Evolutionary conservation across 1,140 invertebrate genomes (phyloP).

Genomic region (Cherax destructor): DNA sequence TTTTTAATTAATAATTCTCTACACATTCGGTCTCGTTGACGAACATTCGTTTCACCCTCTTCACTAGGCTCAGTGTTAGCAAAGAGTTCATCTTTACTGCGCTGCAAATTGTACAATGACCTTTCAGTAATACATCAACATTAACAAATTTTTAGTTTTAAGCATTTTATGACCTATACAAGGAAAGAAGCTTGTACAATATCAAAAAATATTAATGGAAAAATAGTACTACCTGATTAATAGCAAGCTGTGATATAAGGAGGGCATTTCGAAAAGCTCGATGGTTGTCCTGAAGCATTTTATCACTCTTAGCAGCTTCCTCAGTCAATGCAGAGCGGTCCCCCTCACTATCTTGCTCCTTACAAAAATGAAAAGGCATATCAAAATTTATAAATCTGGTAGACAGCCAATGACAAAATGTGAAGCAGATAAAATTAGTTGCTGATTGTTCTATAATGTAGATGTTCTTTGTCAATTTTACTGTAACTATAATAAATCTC

Average conservation of each 20-base stretch:
- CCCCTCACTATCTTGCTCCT: conserved; percentile 59
- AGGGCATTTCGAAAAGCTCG: conserved; percentile 61
- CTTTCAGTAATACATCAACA: background rate
- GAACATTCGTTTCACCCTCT: background rate
- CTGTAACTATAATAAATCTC: no score
- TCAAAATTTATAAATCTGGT: no score
- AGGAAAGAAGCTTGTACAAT: no score
- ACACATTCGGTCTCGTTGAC: conserved; percentile 52
- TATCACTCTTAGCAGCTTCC: conserved; percentile 58
- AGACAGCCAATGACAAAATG: no score
- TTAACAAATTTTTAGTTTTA: no score
- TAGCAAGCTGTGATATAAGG: conserved; percentile 60
- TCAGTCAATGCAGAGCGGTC: conserved; percentile 13
- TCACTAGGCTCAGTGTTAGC: background rate
- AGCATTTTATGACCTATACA: no score
- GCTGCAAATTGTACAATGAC: conserved; percentile 32
- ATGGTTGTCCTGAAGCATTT: conserved; percentile 65
- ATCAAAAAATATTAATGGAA: no score
- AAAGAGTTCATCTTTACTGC: conserved; percentile 68
- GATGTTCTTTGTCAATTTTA: no score
- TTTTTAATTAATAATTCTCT: conserved; percentile 61
- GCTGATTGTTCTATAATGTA: no score
- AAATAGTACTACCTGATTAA: conserved; percentile 53
- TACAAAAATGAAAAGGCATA: background rate
- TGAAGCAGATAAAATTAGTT: no score